Evolutionary conservation across 2,888 invertebrate species (phyloP), one percentile per base, ranked within the genome.

Genomic region (Zhengitettix transpicula): DNA sequence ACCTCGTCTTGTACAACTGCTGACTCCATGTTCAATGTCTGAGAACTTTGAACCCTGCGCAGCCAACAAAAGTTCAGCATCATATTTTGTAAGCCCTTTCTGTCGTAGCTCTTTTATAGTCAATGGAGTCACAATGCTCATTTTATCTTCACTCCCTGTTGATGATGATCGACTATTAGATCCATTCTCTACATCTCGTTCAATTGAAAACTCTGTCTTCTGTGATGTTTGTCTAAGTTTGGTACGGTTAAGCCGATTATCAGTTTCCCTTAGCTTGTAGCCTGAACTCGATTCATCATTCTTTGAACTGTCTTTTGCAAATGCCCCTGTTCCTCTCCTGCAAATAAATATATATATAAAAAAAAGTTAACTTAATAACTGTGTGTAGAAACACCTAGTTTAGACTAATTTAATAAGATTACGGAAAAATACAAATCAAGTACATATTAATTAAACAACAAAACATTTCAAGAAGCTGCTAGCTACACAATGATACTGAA

Each of bases 251-350:
- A 92, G 85, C 68, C 96, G 82, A 76, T 94, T 93, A 73, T 95
- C 94, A 44, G 96, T 96, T 78, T 96, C 95, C 66, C 96, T 80
- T 68, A 96, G 80, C 67, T 89, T 82, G 76, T 96, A 96, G 63
- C 92, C 87, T 69, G 82, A 79, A 60, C 77, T 77, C 67, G 81
- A 77, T 67, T 85, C 84, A 68, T 84, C 83, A 68, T 67, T 68
- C 54, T 71, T 72, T 53, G 71, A 71, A 68, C 83, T 78, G 73
- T 82, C 72, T 78, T 83, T 81, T 58, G 89, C 85, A 77, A 87
- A 96, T 59, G 93, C 93, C 62, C 96, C 96, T 62, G 85, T 90
- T 42, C 87, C 85, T 59, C 94, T 79, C 71, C 79, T 78, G 68
- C 42, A 68, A 67, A n/a, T 61, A 58, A 61, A 61, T 58, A 65